phyloP scores from a whole-genome alignment of 2,797 vertebrate genomes.

The Linurgus olivaceus region DNA sequence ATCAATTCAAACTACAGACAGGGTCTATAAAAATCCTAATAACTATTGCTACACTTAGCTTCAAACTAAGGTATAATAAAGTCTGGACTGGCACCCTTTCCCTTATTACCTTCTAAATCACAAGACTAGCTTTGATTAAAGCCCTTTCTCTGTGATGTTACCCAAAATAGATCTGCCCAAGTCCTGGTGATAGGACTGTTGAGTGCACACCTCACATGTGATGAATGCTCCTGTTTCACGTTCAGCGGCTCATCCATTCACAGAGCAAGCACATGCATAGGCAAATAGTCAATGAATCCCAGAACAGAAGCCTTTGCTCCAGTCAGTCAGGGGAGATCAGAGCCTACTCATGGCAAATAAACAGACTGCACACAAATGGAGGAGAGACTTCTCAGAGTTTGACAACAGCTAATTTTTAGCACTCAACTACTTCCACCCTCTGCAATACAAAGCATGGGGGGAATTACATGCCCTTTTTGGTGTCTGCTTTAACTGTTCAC shows the following conservation, averaged over 20 bases:
- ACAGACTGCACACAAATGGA: background rate
- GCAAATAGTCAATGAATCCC: background rate
- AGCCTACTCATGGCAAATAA: background rate
- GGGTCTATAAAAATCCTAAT: background rate
- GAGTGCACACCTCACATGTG: background rate
- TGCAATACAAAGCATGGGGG: background rate
- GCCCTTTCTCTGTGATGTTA: background rate
- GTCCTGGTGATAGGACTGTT: background rate
- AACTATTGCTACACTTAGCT: background rate
- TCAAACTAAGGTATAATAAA: background rate
- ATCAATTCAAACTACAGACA: background rate
- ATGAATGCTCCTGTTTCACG: background rate
- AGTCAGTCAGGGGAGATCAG: background rate
- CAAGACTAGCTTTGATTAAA: background rate
- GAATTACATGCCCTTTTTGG: background rate
- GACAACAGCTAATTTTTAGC: background rate
- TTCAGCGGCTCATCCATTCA: background rate
- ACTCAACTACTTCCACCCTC: background rate
- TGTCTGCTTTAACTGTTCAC: background rate
- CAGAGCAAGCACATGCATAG: background rate
- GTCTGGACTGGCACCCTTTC: background rate
- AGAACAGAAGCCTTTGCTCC: background rate
- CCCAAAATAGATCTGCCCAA: background rate
- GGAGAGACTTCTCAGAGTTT: background rate
- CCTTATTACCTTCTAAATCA: background rate